phyloP scores from a whole-genome alignment of 2,113 vertebrate species.

The Syrrhaptes paradoxus region DNA sequence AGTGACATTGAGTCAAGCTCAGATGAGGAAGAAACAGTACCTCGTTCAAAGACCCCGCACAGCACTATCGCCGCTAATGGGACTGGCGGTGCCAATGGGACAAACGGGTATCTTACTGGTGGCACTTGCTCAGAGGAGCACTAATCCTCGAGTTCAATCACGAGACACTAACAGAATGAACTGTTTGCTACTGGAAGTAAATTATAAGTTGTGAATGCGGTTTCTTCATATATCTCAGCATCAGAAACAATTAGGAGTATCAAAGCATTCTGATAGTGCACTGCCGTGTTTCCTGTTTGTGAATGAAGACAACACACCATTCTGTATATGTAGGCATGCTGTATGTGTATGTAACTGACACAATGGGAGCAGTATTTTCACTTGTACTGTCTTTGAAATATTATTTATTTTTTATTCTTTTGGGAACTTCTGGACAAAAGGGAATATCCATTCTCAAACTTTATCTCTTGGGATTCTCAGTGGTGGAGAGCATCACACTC shows the following conservation, averaged over 20 bases:
- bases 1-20: conserved; percentile 97
- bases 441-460: conserved; percentile 67
- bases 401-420: conserved; percentile 89
- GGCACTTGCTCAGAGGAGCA: conserved; percentile 86
- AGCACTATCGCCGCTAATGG: conserved; percentile 83
- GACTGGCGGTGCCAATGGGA: conserved; percentile 86
- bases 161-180: conserved; percentile 78
- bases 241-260: conserved; percentile 78
- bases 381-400: conserved; percentile 81
- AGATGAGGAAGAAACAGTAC: conserved; percentile 88
- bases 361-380: conserved; percentile 85
- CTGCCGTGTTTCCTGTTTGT: conserved; percentile 82
- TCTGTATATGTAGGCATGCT: conserved; percentile 87
- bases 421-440: conserved; percentile 77
- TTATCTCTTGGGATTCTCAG: conserved; percentile 67
- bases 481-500: conserved; percentile 64
- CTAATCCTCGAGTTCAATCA: conserved; percentile 71
- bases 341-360: conserved; percentile 81
- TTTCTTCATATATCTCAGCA: conserved; percentile 78
- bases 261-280: conserved; percentile 80
- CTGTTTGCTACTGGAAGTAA: conserved; percentile 85
- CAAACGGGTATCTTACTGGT: conserved; percentile 90
- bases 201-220: conserved; percentile 83
- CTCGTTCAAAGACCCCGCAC: conserved; percentile 81
- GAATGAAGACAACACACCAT: conserved; percentile 82